phyloP scores from a whole-genome alignment of 2,888 invertebrate genomes.

The Laothoe populi region DNA sequence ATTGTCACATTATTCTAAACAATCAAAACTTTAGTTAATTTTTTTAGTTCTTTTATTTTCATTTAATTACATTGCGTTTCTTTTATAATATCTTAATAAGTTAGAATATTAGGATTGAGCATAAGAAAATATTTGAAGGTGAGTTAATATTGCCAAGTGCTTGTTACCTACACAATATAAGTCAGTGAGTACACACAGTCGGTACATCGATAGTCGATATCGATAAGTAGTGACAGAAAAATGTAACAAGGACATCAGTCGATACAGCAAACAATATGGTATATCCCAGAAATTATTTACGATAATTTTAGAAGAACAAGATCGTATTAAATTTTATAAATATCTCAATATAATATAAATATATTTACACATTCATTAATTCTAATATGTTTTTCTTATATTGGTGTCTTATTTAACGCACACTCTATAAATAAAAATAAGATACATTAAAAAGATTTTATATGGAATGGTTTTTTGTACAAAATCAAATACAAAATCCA shows the following conservation, averaged over 20 bases:
- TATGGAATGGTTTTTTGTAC: slow-evolving; percentile 84
- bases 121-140: slow-evolving; percentile 49
- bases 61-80: slow-evolving; percentile 9
- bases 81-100: slow-evolving; percentile 31
- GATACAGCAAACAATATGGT: slow-evolving; percentile 66
- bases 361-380: slow-evolving; percentile 79
- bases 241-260: slow-evolving; percentile 64
- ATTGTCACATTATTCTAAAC: neutral
- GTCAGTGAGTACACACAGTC: slow-evolving; percentile 34
- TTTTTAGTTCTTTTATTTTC: neutral
- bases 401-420: slow-evolving; percentile 84
- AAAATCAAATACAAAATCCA: slow-evolving; percentile 79
- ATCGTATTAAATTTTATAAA: slow-evolving; percentile 83
- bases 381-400: slow-evolving; percentile 76
- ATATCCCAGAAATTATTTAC: slow-evolving; percentile 69
- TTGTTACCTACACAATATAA: slow-evolving; percentile 61
- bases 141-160: slow-evolving; percentile 55
- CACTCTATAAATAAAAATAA: slow-evolving; percentile 77
- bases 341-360: slow-evolving; percentile 84
- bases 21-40: neutral
- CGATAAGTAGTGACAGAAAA: slow-evolving; percentile 58
- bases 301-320: slow-evolving; percentile 82
- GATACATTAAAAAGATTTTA: slow-evolving; percentile 75
- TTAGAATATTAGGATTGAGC: slow-evolving; percentile 49
- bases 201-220: slow-evolving; percentile 48